phyloP scores from a whole-genome alignment of 2,113 vertebrate genomes.

The Galeopterus variegatus region DNA sequence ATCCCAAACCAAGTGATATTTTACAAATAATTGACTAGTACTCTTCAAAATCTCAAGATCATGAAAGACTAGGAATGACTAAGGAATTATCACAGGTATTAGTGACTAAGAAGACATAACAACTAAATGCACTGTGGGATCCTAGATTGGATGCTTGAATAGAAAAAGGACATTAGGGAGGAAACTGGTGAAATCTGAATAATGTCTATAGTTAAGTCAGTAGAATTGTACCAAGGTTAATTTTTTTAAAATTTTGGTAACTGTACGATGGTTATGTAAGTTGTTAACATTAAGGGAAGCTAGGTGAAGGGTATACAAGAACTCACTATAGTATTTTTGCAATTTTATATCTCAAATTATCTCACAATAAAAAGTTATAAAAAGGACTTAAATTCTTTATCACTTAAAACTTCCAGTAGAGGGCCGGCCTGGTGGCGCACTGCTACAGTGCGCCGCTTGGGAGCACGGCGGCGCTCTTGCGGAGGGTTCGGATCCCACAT shows the following conservation, averaged over 20 bases:
- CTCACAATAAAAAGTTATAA: not conserved
- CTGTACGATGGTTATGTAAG: not conserved
- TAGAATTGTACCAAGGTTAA: conserved; percentile 8
- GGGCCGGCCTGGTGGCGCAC: no score
- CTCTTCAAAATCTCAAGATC: conserved; percentile 36
- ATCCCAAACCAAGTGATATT: not conserved
- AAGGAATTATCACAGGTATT: not conserved
- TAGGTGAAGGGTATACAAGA: not conserved
- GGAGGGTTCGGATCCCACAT: no score
- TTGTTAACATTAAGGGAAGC: not conserved
- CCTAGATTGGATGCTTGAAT: not conserved
- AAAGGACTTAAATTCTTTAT: not conserved
- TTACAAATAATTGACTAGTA: conserved; percentile 40
- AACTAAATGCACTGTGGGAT: not conserved
- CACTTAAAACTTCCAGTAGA: not conserved
- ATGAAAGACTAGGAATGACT: not conserved
- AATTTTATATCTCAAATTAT: conserved; percentile 39
- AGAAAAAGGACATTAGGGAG: not conserved
- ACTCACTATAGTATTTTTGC: not conserved
- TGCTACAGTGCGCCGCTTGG: no score
- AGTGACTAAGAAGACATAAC: not conserved
- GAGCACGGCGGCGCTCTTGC: no score
- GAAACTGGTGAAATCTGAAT: conserved; percentile 25
- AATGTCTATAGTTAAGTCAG: not conserved
- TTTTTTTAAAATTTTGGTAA: conserved; percentile 45